These are phyloP conservation scores for Arion vulgaris DNA, from an alignment of 1,140 invertebrate species.

Conservation along the genomic window DNA sequence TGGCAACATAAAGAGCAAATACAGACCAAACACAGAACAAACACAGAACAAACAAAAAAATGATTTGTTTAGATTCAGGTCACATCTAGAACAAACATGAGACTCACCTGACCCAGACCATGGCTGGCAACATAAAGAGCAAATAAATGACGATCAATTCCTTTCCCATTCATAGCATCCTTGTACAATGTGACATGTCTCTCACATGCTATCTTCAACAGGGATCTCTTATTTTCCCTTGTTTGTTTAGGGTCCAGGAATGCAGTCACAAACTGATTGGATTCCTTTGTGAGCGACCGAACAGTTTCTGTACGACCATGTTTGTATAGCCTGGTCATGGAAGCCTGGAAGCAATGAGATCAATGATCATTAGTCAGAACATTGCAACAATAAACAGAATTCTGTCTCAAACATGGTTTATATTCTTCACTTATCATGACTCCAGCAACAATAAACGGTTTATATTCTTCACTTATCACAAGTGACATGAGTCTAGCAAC, in stretches of 20 bases:
- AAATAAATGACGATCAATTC: conserved; percentile 81
- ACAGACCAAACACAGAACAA: too few species aligned
- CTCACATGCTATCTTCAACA: conserved; percentile 84
- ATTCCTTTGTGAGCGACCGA: conserved; percentile 93
- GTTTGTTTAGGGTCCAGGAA: conserved; percentile 65
- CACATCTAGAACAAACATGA: too few species aligned
- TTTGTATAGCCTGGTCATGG: conserved; percentile 95
- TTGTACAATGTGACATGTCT: conserved; percentile 90
- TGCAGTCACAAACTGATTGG: conserved; percentile 85
- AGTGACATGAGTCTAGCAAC: too few species aligned
- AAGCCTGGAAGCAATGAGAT: conserved; percentile 77
- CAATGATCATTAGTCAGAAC: neutral
- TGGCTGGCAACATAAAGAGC: conserved; percentile 75
- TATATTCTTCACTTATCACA: too few species aligned
- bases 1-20: conserved; percentile 76
- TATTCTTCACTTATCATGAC: too few species aligned
- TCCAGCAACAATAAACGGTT: too few species aligned
- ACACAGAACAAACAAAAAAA: too few species aligned
- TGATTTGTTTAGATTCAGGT: too few species aligned
- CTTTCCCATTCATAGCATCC: conserved; percentile 95
- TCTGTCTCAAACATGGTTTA: too few species aligned
- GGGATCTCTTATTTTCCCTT: conserved; percentile 78
- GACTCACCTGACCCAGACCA: conserved; percentile 74
- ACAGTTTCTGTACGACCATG: conserved; percentile 99
- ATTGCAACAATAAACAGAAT: too few species aligned